These are phyloP conservation scores for Xanthia togata DNA, from an alignment of 2,888 invertebrate genomes.

Conservation along the genomic window DNA sequence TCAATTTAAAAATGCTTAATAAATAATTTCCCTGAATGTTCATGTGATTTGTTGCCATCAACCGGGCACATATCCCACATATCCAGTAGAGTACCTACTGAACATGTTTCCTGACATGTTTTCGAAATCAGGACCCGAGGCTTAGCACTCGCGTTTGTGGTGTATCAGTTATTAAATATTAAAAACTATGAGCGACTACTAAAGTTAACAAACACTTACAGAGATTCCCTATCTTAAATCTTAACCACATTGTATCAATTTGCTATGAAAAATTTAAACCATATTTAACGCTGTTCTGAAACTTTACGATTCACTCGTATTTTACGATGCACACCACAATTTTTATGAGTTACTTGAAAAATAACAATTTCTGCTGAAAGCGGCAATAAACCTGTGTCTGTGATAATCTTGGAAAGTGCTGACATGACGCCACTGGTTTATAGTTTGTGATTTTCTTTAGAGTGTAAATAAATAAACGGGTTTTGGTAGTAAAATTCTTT, in stretches of 20 bases:
- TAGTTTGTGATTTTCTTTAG: constrained; percentile 42
- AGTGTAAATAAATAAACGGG: constrained; percentile 46
- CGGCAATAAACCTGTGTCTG: constrained; percentile 41
- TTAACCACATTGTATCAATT: constrained; percentile 53
- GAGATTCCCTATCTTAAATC: neutral
- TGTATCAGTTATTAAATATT: neutral
- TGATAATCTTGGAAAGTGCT: constrained; percentile 59
- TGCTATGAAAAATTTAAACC: constrained; percentile 65
- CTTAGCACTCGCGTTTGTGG: neutral
- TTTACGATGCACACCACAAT: constrained; percentile 48
- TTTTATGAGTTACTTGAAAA: constrained; percentile 60
- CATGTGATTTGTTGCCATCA: no score
- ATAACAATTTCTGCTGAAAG: constrained; percentile 60
- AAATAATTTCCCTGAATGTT: no score
- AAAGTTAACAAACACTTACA: neutral
- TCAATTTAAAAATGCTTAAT: no score
- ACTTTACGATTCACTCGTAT: constrained; percentile 53
- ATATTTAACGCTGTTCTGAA: constrained; percentile 32
- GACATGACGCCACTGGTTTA: constrained; percentile 35
- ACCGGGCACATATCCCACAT: no score
- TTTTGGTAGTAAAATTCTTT: constrained; percentile 17
- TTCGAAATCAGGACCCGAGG: neutral
- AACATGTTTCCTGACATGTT: neutral
- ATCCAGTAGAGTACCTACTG: no score
- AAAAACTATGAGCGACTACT: neutral